A percentile compares a stretch with the other conserved stretches of the same genome.
phyloP scores from a whole-genome alignment of 2,113 vertebrate genomes.

The Uria aalge region DNA sequence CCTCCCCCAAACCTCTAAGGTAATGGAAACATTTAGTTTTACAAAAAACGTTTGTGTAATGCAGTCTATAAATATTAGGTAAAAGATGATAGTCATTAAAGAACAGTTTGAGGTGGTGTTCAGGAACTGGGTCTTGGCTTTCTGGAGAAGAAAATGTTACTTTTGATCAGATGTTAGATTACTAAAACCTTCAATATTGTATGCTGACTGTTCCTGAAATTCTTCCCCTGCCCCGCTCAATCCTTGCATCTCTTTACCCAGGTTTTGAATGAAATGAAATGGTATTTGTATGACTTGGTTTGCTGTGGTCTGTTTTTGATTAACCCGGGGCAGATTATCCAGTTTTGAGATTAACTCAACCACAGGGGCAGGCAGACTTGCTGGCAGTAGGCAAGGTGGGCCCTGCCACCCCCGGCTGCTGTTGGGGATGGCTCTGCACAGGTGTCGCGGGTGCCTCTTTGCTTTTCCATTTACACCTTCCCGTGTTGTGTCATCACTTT shows the following conservation, averaged over 20 bases:
- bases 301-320: neutral
- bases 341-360: neutral
- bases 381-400: no score
- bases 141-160: neutral
- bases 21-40: neutral
- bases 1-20: neutral
- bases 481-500: neutral
- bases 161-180: neutral
- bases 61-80: neutral
- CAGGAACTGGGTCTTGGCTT: neutral
- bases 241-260: neutral
- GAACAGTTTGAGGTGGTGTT: neutral
- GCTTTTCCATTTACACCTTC: neutral
- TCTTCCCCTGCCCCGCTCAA: fast-evolving
- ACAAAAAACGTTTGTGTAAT: neutral
- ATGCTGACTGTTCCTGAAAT: neutral
- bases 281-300: neutral
- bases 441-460: neutral
- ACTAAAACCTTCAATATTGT: neutral
- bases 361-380: neutral
- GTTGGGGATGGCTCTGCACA: neutral
- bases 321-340: neutral
- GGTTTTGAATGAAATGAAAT: neutral
- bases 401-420: neutral
- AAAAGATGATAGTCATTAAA: neutral